Evolutionary conservation across 2,888 invertebrate genomes (phyloP).

Genomic region (Megaustenia siamemsis): DNA sequence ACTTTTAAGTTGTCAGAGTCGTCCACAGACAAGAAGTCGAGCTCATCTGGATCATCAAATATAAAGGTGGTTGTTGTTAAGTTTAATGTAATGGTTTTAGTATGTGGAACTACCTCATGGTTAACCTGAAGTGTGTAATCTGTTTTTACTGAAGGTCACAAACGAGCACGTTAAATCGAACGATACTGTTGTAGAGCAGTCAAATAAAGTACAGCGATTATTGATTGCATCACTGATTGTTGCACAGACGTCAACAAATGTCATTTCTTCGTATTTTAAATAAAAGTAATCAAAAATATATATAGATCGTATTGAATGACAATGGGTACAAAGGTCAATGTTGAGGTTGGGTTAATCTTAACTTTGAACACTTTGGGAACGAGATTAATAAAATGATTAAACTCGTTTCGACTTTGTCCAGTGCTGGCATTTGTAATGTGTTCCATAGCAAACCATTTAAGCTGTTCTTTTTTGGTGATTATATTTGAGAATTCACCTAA

Average conservation of each 20-base stretch:
- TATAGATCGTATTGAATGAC: not conserved
- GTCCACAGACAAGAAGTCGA: not conserved
- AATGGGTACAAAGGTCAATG: not conserved
- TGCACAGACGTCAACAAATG: not conserved
- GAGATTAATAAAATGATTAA: not conserved
- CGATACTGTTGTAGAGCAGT: not conserved
- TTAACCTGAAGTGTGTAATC: not conserved
- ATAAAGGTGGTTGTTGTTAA: not conserved
- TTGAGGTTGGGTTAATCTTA: not conserved
- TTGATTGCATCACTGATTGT: not conserved
- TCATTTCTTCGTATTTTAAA: not conserved
- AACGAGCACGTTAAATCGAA: not conserved
- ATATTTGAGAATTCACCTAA: too few relatives aligned
- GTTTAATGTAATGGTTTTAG: not conserved
- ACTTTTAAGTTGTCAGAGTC: not conserved
- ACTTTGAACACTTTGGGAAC: not conserved
- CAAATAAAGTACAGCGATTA: not conserved
- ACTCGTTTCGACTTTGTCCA: not conserved
- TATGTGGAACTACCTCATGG: not conserved
- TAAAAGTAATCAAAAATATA: not conserved
- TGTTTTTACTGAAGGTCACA: not conserved
- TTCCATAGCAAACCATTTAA: too few relatives aligned
- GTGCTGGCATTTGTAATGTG: not conserved
- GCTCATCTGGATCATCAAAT: not conserved
- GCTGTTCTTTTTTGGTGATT: too few relatives aligned